Evolutionary conservation across 1,140 invertebrate genomes (phyloP), one percentile per base, ranked within the genome.

Genomic region (Babylonia areolata): DNA sequence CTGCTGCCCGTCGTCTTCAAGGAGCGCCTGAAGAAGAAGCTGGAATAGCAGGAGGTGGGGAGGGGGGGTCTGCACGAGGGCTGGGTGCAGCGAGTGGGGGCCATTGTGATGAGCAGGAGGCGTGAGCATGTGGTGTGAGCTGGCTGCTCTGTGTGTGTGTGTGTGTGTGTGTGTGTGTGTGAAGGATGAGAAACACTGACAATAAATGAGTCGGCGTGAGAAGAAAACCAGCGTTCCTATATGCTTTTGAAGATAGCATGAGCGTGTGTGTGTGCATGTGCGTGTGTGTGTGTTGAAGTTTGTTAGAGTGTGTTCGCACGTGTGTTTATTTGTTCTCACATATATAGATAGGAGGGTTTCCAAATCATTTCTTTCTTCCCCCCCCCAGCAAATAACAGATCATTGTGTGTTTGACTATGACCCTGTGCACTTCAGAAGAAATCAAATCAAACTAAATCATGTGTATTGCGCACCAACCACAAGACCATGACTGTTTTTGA

Each of bases 1-100:
- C 93, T 99, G 64, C 92, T 99, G 86, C 99, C 99, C 84, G 97
- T 99, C 54, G 91, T 99, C 64, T 96, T 99, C n/a, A 98, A 98
- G 92, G 96, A 97, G 88, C 96, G 96, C 92, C 95, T 99, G 12
- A 89, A 90, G 78, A 88, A 91, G 28, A 93, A 94, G 77, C 91
- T 94, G 87, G 93, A 94, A 85, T 94, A 85, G 39, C 39, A n/a
- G n/a, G 78, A 3, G 78, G 78, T 0, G 78, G 78, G 78, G 78
- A 40, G 40, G 40, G 40, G 46, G 78, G 6, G 23, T 28, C 40
- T n/a, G n/a, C n/a, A 33, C 11, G n/a, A 0, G 78, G 78, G 46
- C 46, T 1, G 35, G 17, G 20, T 64, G 35, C 17, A 40, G 28
- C 9, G 35, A 40, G 37, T 37, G 37, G 12, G 75, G 17, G 37